Base-by-base conservation (phyloP, 2,113 vertebrate genomes). In the Zapus hudsonius region DNA sequence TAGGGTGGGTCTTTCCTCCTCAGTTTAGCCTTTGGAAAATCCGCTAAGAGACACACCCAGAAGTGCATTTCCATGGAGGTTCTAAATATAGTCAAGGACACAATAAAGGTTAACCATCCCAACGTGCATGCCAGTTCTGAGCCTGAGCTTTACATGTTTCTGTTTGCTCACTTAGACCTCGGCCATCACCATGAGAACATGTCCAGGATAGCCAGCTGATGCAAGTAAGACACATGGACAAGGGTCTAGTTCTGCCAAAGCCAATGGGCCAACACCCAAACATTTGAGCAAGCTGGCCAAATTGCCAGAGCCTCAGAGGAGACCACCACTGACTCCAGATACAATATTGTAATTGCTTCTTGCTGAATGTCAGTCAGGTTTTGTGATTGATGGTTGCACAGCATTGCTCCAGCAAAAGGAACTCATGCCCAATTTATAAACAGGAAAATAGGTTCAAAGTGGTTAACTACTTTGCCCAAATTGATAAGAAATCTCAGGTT, bases 261-360 rank as follows among this genome's bases (percentile, higher is more conserved):
- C 92, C 93, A 95, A 64, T 57, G 17, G 33, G 89, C 95, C 87
- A 89, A 87, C 6, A 64, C 61, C 70, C 36, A 92, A 44, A 76
- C 33, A 22, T 91, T 42, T 1, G 12, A 87, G 47, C 40, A 84
- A 78, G 44, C 61, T 5, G 52, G 89, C 81, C 84, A 91, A 93
- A 94, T n/a, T n/a, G n/a, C n/a, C n/a, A n/a, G n/a, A n/a, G n/a
- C n/a, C n/a, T n/a, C n/a, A 64, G 47, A 31, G 57, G 66, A 23
- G 47, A 84, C 80, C 22, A 64, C 75, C 75, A 78, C 76, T 23
- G 63, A 82, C 84, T 95, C 80, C 40, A 84, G 80, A 84, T 25
- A 40, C 40, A 81, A 27, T 61, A 38, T 57, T 61, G 33, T 79
- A 83, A 95, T 11, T 81, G 55, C 61, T 38, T 61, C 69, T 31